Conservation (phyloP, 2,888 invertebrate species). For the Entomobrya multifasciata region DNA sequence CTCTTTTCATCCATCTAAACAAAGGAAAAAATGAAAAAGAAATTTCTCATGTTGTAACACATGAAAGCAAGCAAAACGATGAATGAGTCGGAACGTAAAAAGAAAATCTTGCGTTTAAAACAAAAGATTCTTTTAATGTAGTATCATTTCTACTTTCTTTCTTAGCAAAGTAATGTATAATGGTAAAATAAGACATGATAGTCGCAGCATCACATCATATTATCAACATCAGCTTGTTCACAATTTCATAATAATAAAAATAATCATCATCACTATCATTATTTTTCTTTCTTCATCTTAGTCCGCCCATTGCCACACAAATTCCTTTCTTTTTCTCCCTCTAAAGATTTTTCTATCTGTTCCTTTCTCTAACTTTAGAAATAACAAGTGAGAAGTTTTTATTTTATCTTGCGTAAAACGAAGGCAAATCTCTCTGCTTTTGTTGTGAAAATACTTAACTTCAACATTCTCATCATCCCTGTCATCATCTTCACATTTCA, state of each 20-base stretch:
- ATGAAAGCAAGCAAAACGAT: background rate
- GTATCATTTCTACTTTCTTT: background rate
- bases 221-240: slow-evolving; percentile 45
- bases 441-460: slow-evolving; percentile 25
- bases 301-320: slow-evolving; percentile 26
- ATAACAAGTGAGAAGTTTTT: background rate
- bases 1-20: slow-evolving; percentile 25
- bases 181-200: no score
- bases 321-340: background rate
- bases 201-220: slow-evolving; percentile 23
- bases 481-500: slow-evolving; percentile 24
- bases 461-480: background rate
- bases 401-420: slow-evolving; percentile 7
- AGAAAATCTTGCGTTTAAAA: background rate
- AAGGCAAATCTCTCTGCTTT: background rate
- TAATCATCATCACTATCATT: background rate
- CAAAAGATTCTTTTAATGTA: slow-evolving; percentile 37
- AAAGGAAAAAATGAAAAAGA: slow-evolving; percentile 12
- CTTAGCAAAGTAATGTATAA: background rate
- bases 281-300: background rate
- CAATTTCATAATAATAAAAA: slow-evolving; percentile 63
- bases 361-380: background rate
- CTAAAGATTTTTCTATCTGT: slow-evolving; percentile 8
- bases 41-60: background rate
- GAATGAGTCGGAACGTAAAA: background rate